phyloP scores from a whole-genome alignment of 2,888 invertebrate genomes.

The Lumbricus terrestris region DNA sequence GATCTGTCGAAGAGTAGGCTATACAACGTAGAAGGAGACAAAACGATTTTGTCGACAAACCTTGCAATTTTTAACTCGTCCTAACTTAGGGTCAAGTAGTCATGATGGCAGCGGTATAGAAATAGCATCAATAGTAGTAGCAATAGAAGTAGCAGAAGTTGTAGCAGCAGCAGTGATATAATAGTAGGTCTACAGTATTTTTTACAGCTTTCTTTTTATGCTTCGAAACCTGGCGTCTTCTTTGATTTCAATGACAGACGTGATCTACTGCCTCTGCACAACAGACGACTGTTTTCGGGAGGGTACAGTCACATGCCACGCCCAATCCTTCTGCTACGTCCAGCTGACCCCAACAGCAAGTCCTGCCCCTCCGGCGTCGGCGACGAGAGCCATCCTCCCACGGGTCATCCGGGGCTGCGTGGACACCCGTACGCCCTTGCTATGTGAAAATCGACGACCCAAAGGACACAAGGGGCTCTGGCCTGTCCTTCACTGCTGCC shows the following conservation, averaged over 20 bases:
- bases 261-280: conserved; percentile 55
- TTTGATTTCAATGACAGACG: conserved; percentile 32
- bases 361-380: conserved; percentile 44
- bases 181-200: too few species aligned
- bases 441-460: conserved; percentile 60
- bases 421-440: conserved; percentile 54
- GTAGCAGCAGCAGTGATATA: too few species aligned
- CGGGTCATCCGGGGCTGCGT: conserved; percentile 58
- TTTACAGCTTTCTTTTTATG: too few species aligned
- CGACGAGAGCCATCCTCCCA: conserved; percentile 22
- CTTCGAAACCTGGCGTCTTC: neutral
- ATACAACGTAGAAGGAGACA: too few species aligned
- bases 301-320: conserved; percentile 49
- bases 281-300: conserved; percentile 54
- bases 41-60: too few species aligned
- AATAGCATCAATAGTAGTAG: too few species aligned
- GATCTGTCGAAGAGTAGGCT: too few species aligned
- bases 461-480: conserved; percentile 47
- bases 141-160: too few species aligned
- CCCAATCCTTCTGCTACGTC: conserved; percentile 58
- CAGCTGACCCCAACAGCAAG: conserved; percentile 49
- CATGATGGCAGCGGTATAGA: too few species aligned
- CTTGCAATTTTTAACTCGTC: too few species aligned
- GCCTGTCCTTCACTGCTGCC: conserved; percentile 59
- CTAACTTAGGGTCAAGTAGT: too few species aligned